Base-by-base conservation (phyloP, 2,797 vertebrate genomes). In the Centropyge bicolor region DNA sequence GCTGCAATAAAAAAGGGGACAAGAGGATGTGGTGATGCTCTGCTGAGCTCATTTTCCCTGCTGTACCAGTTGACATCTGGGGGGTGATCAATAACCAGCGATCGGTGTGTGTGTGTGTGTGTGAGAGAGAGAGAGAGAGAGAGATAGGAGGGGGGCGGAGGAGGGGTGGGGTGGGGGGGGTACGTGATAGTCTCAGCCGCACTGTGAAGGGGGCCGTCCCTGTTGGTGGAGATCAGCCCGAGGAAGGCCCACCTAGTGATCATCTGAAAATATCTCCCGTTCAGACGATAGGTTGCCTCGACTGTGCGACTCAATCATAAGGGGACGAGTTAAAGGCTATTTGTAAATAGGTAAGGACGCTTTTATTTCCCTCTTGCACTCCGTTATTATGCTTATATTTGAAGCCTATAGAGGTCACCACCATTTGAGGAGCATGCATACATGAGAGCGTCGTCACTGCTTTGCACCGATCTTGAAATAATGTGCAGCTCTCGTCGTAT, bases 191-290 rank as follows among this genome's bases (percentile, higher is more conserved):
- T 92, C 88, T 92, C 84, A 88, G 80, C 89, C 87, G 82, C 89
- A 86, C 90, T 55, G 90, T 89, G 83, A 91, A 91, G 86, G 78
- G 90, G 93, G 88, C 89, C 81, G 88, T 92, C 87, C 92, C 93
- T 92, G 94, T 95, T 95, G 83, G 93, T 89, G 93, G 91, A 94
- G 91, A 93, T 91, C 91, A 90, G 85, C 86, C 71, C 87, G 91
- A 91, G 92, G 82, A 94, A 95, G 95, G 93, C 95, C 95, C 92
- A 92, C 90, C 91, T 87, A 91, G 84, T 86, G 88, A 93, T 94
- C 93, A 83, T 82, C 89, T 86, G 80, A 90, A 89, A 90, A 91
- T 86, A 93, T 86, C 92, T 89, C 87, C 78, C 82, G 74, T 88
- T 93, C 81, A 85, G 84, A 87, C 91, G 80, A 86, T 83, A 88